Conservation (phyloP, 2,888 invertebrate genomes). For the Galeruca laticollis region DNA sequence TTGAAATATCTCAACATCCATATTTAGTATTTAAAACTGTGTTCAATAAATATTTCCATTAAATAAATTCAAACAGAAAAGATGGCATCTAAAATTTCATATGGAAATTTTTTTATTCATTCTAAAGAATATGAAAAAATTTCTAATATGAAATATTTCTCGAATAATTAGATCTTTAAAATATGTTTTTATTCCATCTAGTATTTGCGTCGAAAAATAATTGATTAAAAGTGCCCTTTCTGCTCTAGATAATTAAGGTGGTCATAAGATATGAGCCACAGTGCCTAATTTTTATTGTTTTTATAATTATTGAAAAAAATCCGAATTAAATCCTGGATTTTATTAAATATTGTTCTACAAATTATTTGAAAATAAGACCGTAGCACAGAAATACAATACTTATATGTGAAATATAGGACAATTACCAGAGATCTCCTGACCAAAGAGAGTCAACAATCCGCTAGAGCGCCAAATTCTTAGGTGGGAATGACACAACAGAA, state of each 20-base stretch:
- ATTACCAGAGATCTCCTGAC: not conserved
- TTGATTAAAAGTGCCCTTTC: not conserved
- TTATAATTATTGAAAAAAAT: not conserved
- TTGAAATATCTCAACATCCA: too few relatives aligned
- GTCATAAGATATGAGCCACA: not conserved
- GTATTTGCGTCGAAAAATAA: not conserved
- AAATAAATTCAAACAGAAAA: too few relatives aligned
- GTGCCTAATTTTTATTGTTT: not conserved
- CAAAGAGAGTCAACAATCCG: too few relatives aligned
- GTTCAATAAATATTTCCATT: too few relatives aligned
- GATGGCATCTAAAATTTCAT: too few relatives aligned
- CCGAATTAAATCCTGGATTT: not conserved
- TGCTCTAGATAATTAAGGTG: not conserved
- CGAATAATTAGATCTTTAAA: not conserved
- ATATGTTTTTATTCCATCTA: not conserved
- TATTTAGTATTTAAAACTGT: too few relatives aligned
- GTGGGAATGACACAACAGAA: too few relatives aligned
- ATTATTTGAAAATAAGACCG: not conserved
- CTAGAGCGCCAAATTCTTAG: too few relatives aligned
- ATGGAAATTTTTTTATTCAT: too few relatives aligned
- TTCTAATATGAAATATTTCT: too few relatives aligned
- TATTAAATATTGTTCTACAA: not conserved
- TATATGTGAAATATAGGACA: not conserved
- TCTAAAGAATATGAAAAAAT: too few relatives aligned
- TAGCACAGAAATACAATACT: not conserved